Evolutionary conservation across 2,888 invertebrate species (phyloP).

Genomic region (Zaprionus obscuricornis): DNA sequence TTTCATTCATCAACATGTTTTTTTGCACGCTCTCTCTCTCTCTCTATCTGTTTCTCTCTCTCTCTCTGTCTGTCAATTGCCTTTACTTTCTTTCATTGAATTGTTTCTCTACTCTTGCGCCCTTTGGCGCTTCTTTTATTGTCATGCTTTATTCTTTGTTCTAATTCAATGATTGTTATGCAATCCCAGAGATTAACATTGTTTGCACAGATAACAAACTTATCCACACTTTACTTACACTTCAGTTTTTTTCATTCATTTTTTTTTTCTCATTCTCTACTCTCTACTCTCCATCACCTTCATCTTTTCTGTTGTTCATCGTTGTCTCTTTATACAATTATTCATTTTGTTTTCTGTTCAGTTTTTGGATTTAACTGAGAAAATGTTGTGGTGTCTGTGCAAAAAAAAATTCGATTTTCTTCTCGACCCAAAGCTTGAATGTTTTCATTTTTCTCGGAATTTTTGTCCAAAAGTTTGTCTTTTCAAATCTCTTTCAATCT

Average conservation of each 20-base stretch:
- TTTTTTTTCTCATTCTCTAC: neutral
- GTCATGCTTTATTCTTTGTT: constrained; percentile 16
- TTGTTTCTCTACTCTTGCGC: neutral
- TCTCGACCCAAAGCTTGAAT: no score
- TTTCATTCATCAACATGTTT: no score
- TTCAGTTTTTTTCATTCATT: neutral
- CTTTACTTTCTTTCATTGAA: no score
- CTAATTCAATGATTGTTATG: constrained; percentile 15
- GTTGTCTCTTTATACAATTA: neutral
- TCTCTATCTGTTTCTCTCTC: neutral
- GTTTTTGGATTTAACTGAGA: no score
- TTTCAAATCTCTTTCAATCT: neutral
- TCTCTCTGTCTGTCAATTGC: no score
- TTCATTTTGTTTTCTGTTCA: neutral
- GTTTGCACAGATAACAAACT: no score
- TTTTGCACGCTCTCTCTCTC: neutral
- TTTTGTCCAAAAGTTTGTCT: neutral
- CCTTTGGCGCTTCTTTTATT: constrained; percentile 17
- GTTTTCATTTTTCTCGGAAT: neutral
- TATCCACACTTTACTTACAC: no score
- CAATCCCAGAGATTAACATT: constrained; percentile 15
- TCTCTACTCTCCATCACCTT: neutral
- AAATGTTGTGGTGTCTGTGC: no score
- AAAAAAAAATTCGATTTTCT: no score
- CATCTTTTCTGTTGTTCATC: neutral